Conservation (phyloP, 2,888 invertebrate genomes). For the Parnassius mnemosyne region DNA sequence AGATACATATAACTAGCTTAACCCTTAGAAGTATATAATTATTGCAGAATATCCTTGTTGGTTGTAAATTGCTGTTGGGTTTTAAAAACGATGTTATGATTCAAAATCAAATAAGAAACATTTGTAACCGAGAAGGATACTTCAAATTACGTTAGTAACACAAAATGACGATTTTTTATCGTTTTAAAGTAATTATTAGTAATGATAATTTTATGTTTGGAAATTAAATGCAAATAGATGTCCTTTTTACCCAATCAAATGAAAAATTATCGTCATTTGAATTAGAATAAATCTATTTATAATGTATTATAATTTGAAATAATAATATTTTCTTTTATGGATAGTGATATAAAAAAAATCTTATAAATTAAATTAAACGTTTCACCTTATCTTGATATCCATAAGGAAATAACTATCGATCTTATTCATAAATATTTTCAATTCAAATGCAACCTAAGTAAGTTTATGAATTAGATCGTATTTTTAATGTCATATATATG, state of each 20-base stretch:
- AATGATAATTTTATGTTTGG: not conserved
- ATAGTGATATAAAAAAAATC: not conserved
- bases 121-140: constrained; percentile 7
- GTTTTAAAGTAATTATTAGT: not conserved
- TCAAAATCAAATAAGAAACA: not conserved
- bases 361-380: no score
- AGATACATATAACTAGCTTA: constrained; percentile 15
- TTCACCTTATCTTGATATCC: not conserved
- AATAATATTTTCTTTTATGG: not conserved
- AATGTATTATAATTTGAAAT: not conserved
- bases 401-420: not conserved
- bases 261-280: constrained; percentile 15
- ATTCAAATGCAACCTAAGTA: not conserved
- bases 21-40: constrained; percentile 2
- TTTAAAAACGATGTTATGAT: no score
- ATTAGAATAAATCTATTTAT: not conserved
- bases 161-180: constrained; percentile 15
- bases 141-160: constrained; percentile 2
- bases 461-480: constrained; percentile 4
- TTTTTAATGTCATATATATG: not conserved
- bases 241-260: not conserved
- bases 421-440: constrained; percentile 10
- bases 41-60: constrained; percentile 15
- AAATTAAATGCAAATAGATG: not conserved
- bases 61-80: not conserved